phyloP scores from a whole-genome alignment of 2,113 vertebrate species.

The Toxostoma redivivum region DNA sequence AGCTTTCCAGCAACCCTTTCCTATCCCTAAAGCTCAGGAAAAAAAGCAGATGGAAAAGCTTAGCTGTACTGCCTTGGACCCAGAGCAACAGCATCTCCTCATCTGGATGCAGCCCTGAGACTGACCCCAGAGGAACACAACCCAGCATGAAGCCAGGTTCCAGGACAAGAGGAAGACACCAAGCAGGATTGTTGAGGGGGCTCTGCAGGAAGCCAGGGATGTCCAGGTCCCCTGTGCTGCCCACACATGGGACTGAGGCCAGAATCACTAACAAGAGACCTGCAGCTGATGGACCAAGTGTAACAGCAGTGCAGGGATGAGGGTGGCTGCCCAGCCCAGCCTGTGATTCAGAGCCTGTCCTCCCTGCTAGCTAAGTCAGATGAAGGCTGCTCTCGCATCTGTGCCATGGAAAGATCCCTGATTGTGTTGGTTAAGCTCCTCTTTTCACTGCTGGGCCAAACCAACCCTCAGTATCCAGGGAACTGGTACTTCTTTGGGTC shows the following conservation, averaged over 20 bases:
- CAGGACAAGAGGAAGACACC: not conserved
- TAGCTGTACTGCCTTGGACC: not conserved
- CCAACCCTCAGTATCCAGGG: not conserved
- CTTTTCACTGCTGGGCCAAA: not conserved
- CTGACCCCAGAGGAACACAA: not conserved
- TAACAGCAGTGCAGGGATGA: not conserved
- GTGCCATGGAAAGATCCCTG: accelerated
- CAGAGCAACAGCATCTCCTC: not conserved
- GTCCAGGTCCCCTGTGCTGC: not conserved
- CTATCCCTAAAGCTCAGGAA: not conserved
- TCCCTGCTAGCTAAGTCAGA: not conserved
- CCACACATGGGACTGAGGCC: accelerated
- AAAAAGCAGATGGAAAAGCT: not conserved
- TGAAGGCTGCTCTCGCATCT: not conserved
- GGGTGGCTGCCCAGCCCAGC: not conserved
- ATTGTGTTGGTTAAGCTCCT: not conserved
- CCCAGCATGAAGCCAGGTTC: not conserved
- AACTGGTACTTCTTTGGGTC: not conserved
- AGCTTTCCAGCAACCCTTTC: not conserved
- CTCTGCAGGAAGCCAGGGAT: not conserved
- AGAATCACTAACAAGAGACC: not conserved
- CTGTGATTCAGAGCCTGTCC: not conserved
- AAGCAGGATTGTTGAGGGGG: accelerated
- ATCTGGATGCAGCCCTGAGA: accelerated
- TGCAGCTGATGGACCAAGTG: not conserved